phyloP scores from a whole-genome alignment of 2,113 vertebrate species.

The Macquaria australasica region DNA sequence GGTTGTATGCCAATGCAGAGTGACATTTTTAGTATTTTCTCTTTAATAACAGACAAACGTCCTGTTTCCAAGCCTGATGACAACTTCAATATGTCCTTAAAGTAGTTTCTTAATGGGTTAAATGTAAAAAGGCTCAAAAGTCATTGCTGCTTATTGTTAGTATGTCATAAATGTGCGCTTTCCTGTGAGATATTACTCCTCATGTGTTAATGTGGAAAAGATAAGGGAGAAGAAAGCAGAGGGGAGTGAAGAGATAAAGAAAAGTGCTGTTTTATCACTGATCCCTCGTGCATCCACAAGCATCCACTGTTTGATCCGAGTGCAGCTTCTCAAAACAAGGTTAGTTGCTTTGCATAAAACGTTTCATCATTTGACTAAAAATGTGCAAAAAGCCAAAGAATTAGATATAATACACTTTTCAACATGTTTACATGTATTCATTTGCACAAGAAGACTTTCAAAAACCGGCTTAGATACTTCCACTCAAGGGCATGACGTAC shows the following conservation, averaged over 20 bases:
- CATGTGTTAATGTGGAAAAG: background rate
- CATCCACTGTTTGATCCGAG: background rate
- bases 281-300: background rate
- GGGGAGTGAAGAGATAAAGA: background rate
- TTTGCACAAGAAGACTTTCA: background rate
- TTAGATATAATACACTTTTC: background rate
- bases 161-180: conserved; percentile 1
- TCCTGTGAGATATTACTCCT: background rate
- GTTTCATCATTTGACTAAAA: background rate
- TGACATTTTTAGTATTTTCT: background rate
- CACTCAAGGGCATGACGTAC: background rate
- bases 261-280: conserved; percentile 21
- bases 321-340: background rate
- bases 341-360: background rate
- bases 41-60: background rate
- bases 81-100: background rate
- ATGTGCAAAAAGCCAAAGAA: background rate
- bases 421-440: background rate
- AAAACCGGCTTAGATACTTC: background rate
- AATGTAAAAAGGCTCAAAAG: background rate
- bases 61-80: background rate
- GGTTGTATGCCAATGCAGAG: background rate
- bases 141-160: background rate
- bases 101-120: background rate
- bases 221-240: conserved; percentile 18